Base-by-base conservation (phyloP, 2,113 vertebrate genomes). In the Fulica atra region DNA sequence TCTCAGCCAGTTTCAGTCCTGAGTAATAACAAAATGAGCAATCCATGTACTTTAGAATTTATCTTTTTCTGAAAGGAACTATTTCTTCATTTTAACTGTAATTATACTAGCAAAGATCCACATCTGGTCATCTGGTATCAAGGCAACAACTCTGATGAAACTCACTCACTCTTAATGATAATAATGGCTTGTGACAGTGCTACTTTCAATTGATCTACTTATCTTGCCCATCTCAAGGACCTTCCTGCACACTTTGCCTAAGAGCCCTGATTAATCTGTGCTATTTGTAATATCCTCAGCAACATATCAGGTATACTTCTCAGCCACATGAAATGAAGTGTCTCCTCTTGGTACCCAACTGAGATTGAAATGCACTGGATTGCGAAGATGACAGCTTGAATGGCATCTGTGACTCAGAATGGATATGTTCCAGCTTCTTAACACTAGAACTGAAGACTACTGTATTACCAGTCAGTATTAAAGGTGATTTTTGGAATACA, bases 21-120 rank as follows among this genome's bases (percentile, higher is more conserved):
- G 20, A 51, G 26, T 61, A 42, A 25, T n/a, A 94, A 93, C 10
- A 83, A 89, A 85, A 85, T 15, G 42, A 96, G 70, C 25, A 86
- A 84, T 61, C 35, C 48, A 38, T 10, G 46, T 26, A 36, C 36
- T 80, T 92, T 21, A 79, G 33, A 84, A 91, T 71, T 74, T 63
- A 40, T 68, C 29, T 64, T 87, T 88, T 68, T 64, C 73, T 91
- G 28, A 60, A 78, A 79, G 44, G 48, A 97, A 72, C 17, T 84
- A 68, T 69, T 68, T 91, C 44, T 93, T 90, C 51, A 68, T 57
- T 96, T 61, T 68, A 53, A 35, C 66, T 95, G 51, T 86, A 78
- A 71, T 86, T 89, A 71, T 81, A 68, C 46, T 44, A 71, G 53
- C 68, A 92, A 92, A 92, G 59, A 94, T 64, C 65, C 14, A 38